These are phyloP conservation scores for Chrysodeixis includens DNA, from an alignment of 2,888 invertebrate species.

Conservation along the genomic window DNA sequence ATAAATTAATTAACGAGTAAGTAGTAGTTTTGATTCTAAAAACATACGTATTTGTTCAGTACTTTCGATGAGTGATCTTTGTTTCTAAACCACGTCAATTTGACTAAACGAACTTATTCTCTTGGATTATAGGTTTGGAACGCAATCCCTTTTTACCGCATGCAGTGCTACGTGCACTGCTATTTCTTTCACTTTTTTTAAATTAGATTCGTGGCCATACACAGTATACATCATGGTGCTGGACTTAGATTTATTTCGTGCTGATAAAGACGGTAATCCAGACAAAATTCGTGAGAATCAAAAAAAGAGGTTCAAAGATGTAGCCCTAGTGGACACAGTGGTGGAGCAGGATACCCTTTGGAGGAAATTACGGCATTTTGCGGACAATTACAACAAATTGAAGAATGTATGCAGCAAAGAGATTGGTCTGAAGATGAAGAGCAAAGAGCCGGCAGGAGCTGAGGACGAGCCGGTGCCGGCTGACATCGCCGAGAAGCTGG, in stretches of 20 bases:
- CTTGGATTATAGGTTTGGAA: slow-evolving; percentile 17
- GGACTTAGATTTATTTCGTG: slow-evolving; percentile 98
- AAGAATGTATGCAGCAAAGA: slow-evolving; percentile 99
- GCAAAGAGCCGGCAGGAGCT: slow-evolving; percentile 92
- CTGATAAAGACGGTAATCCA: slow-evolving; percentile 98
- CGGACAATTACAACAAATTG: slow-evolving; percentile 98
- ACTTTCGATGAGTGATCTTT: too few species aligned
- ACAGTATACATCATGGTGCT: slow-evolving; percentile 93
- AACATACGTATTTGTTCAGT: too few species aligned
- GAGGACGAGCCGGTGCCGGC: slow-evolving; percentile 90
- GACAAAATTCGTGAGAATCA: slow-evolving; percentile 97
- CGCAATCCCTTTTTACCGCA: slow-evolving; percentile 47
- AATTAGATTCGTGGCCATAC: slow-evolving; percentile 27
- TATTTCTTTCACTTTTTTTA: slow-evolving; percentile 31
- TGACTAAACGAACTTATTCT: not conserved
- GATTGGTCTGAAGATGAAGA: slow-evolving; percentile 99
- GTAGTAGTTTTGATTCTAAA: too few species aligned
- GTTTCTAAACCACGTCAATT: too few species aligned
- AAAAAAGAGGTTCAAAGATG: slow-evolving; percentile 97
- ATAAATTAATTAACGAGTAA: too few species aligned
- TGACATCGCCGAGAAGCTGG: slow-evolving; percentile 89
- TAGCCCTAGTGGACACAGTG: slow-evolving; percentile 96
- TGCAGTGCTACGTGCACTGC: slow-evolving; percentile 55
- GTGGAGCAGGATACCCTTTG: slow-evolving; percentile 96
- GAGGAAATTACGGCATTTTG: slow-evolving; percentile 96